Conservation (phyloP, 1,140 invertebrate species). For the Lasioglossum albipes region DNA sequence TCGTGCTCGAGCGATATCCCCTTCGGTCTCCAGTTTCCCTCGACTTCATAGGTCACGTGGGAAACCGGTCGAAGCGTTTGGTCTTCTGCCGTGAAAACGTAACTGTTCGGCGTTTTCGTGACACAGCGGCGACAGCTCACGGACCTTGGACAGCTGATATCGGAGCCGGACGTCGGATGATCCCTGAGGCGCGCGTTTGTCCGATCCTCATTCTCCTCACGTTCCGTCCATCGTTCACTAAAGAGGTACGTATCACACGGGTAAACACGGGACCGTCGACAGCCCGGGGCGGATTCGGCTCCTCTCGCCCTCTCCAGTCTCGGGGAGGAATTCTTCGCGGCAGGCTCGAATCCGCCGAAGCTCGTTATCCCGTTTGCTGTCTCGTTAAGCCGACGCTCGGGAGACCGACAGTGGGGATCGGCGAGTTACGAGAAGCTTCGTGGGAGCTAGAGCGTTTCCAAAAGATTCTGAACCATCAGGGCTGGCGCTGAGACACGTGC, state of each 20-base stretch:
- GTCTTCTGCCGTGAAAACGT: conserved; percentile 35
- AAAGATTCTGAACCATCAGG: conserved; percentile 75
- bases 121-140: no score
- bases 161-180: no score
- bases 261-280: neutral
- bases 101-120: no score
- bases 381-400: neutral
- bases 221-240: neutral
- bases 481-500: conserved; percentile 73
- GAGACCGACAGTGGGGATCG: conserved; percentile 8
- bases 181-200: no score
- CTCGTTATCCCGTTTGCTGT: neutral
- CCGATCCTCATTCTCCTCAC: neutral
- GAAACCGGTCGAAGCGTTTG: conserved; percentile 24
- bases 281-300: neutral
- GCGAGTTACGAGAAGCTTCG: conserved; percentile 12
- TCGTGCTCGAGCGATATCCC: neutral
- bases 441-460: conserved; percentile 74
- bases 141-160: neutral
- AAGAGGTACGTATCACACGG: neutral
- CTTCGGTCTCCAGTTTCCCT: neutral
- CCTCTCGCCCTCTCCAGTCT: neutral
- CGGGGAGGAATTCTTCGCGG: neutral
- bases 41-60: no score
- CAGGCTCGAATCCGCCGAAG: neutral